Evolutionary conservation across 2,113 vertebrate genomes (phyloP), one percentile per base, ranked within the genome.

Genomic region (Empidonax traillii): DNA sequence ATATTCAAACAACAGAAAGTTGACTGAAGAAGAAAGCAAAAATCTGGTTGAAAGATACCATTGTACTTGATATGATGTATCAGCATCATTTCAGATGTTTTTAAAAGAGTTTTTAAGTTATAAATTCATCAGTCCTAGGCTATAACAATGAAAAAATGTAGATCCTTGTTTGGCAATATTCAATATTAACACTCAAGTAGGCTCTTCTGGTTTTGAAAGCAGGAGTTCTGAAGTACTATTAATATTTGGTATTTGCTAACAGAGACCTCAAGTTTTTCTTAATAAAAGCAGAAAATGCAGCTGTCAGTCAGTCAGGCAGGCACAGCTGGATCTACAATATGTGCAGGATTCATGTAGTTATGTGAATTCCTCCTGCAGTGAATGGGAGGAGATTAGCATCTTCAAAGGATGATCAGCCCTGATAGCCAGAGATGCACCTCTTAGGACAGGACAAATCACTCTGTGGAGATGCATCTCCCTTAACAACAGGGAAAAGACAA

Each of bases 21-120:
- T 85, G 51, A 78, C 89, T 74, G 81, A 86, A 68, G 28, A 92
- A 71, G 31, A 93, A 95, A 85, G 52, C 80, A 93, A 86, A 81
- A 68, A 44, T 28, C 21, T 41, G 12, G 14, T 41, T 76, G 67
- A 92, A 67, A 65, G 21, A 18, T 28, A 52, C 13, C 13, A 15
- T 19, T 55, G 31, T 37, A 69, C 18, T 71, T 44, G 4, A 20
- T 80, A 39, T 31, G 21, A 77, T n/a, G 3, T 22, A 58, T 51
- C 37, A 51, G 12, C 28, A 41, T 37, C 7, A 24, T 65, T 85
- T 75, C 69, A 72, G 22, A 52, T 33, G 19, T 9, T 67, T 85
- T n/a, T 19, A 17, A 25, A 53, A 49, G 31, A 52, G 30, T 17
- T 73, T 55, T 88, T 20, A 94, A 59, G 27, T 63, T 58, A 76